Evolutionary conservation across 1,140 invertebrate genomes (phyloP).

Genomic region (Scylla paramamosain): DNA sequence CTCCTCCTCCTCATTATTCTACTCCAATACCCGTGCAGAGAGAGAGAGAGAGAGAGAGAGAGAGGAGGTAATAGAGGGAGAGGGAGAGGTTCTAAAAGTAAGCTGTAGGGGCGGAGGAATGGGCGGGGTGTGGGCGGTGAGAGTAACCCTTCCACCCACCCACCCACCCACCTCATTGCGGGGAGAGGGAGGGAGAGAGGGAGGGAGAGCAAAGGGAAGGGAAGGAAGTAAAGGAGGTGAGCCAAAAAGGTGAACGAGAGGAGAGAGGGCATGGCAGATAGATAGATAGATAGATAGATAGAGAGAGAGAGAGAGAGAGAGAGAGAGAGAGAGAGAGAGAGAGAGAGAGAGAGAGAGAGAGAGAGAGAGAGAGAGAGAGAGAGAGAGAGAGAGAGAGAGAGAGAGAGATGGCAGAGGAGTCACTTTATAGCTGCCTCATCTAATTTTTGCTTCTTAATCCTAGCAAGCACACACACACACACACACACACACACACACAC

Average conservation of each 20-base stretch:
- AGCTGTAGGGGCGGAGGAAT: not conserved
- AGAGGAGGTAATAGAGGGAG: not conserved
- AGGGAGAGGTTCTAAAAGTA: not conserved
- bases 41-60: too few species aligned
- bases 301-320: not conserved
- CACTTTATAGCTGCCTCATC: not conserved
- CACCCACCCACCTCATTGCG: not conserved
- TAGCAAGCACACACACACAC: not conserved
- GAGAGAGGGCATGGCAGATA: not conserved
- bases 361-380: not conserved
- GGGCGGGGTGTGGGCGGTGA: not conserved
- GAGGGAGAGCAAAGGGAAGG: not conserved
- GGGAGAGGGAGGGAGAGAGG: not conserved
- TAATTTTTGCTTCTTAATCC: not conserved
- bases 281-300: too few species aligned
- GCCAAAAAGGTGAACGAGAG: constrained; percentile 21
- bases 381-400: not conserved
- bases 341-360: not conserved
- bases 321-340: not conserved
- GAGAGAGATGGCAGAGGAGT: not conserved
- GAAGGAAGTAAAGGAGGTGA: not conserved
- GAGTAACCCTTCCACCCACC: not conserved
- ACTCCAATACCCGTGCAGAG: not conserved
- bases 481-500: too few species aligned
- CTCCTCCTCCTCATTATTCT: not conserved